phyloP scores from a whole-genome alignment of 37 sponge, comb jelly and placozoan genomes.

The Dysidea cf. avara region DNA sequence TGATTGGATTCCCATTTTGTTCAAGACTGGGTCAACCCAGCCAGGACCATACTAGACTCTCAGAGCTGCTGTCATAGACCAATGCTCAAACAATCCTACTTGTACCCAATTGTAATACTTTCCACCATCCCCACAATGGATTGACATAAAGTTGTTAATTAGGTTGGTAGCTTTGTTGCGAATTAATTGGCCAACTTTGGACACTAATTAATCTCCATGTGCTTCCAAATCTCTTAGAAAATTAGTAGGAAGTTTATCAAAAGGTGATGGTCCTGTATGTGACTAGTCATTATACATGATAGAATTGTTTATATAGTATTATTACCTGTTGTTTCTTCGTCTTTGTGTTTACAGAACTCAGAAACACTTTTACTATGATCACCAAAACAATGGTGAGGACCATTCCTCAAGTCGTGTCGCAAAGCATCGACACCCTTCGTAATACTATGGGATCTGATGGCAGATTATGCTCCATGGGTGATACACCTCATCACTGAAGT shows the following conservation, averaged over 20 bases:
- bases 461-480: constrained; percentile 13
- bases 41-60: not conserved
- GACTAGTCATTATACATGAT: too few species aligned
- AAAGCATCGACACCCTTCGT: not conserved
- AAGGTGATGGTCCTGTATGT: not conserved
- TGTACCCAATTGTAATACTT: not conserved
- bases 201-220: not conserved
- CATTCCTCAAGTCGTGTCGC: constrained; percentile 11
- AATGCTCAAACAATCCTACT: not conserved
- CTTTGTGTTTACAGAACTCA: not conserved
- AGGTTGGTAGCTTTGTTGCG: too few species aligned
- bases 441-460: constrained; percentile 12
- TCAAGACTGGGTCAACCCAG: not conserved
- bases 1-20: not conserved
- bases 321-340: not conserved
- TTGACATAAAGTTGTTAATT: not conserved
- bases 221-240: not conserved
- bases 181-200: not conserved
- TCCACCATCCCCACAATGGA: not conserved
- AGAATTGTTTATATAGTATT: too few species aligned
- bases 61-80: not conserved
- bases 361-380: constrained; percentile 4
- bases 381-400: constrained; percentile 21
- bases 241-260: not conserved
- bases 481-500: not conserved